Conservation (phyloP, 2,888 invertebrate species). For the Eilema sororculum region DNA sequence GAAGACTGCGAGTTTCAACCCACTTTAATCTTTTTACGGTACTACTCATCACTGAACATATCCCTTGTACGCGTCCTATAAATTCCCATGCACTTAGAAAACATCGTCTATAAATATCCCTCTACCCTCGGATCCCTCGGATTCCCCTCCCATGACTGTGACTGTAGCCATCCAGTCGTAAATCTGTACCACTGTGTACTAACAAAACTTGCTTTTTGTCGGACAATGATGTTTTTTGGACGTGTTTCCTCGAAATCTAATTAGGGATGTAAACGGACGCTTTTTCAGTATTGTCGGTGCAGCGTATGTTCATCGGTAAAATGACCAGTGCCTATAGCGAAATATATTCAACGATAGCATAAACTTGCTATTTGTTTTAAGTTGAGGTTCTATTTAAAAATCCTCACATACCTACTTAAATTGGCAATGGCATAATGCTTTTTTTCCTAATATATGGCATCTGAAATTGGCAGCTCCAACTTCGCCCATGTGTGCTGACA, state of each 20-base stretch:
- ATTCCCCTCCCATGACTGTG: conserved; percentile 63
- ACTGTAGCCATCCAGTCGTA: conserved; percentile 45
- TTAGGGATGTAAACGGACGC: conserved; percentile 39
- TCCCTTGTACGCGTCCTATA: conserved; percentile 44
- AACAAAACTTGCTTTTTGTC: conserved; percentile 33
- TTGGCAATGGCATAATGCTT: no score
- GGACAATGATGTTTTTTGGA: conserved; percentile 41
- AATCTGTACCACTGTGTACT: conserved; percentile 49
- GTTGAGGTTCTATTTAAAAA: no score
- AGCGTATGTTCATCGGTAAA: background rate
- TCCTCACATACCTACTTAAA: no score
- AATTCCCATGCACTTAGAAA: conserved; percentile 50
- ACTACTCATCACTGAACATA: conserved; percentile 32
- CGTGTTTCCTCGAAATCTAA: conserved; percentile 51
- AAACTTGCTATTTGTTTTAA: no score
- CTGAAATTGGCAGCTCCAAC: no score
- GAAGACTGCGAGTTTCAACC: background rate
- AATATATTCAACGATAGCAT: background rate
- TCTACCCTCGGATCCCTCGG: conserved; percentile 70
- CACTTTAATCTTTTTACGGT: conserved; percentile 30
- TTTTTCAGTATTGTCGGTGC: conserved; percentile 21
- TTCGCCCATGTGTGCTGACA: no score
- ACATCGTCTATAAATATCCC: conserved; percentile 63
- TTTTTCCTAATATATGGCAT: no score
- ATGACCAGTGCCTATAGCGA: background rate